Percentiles rank a stretch among this genome's conserved stretches.
phyloP scores from a whole-genome alignment of 2,888 invertebrate species.

The Ophion ellenae region DNA sequence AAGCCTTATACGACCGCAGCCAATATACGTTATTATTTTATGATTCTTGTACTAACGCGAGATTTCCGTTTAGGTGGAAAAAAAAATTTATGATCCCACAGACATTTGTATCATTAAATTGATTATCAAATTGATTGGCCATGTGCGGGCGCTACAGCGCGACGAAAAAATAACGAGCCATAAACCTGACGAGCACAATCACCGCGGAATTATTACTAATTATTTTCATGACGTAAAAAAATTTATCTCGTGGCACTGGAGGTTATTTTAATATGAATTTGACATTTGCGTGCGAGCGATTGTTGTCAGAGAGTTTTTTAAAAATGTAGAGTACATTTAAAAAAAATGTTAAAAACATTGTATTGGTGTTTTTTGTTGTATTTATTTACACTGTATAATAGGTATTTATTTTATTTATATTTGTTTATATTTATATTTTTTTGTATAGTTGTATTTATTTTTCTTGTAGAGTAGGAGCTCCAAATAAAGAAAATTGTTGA shows the following conservation, averaged over 20 bases:
- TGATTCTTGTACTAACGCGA: slow-evolving; percentile 23
- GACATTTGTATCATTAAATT: slow-evolving; percentile 31
- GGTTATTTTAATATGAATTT: too few species aligned
- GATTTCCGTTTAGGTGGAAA: slow-evolving; percentile 30
- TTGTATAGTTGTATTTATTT: not conserved
- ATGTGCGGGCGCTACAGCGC: too few species aligned
- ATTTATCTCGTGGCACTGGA: too few species aligned
- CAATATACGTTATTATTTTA: slow-evolving; percentile 55
- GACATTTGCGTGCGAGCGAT: too few species aligned
- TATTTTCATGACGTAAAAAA: not conserved
- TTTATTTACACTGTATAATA: too few species aligned
- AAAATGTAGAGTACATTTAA: too few species aligned
- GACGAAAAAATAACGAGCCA: not conserved
- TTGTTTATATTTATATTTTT: not conserved
- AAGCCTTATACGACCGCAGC: slow-evolving; percentile 34
- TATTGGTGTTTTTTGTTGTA: too few species aligned
- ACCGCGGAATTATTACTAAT: not conserved
- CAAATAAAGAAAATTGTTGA: too few species aligned
- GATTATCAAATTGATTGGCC: slow-evolving; percentile 17
- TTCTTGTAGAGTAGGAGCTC: too few species aligned
- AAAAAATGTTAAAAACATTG: too few species aligned
- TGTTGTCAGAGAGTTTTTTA: too few species aligned
- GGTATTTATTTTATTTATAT: too few species aligned
- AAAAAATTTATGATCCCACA: slow-evolving; percentile 12
- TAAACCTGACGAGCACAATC: not conserved